Conservation (phyloP, 1,140 invertebrate genomes). For the Tigriopus japonicus region DNA sequence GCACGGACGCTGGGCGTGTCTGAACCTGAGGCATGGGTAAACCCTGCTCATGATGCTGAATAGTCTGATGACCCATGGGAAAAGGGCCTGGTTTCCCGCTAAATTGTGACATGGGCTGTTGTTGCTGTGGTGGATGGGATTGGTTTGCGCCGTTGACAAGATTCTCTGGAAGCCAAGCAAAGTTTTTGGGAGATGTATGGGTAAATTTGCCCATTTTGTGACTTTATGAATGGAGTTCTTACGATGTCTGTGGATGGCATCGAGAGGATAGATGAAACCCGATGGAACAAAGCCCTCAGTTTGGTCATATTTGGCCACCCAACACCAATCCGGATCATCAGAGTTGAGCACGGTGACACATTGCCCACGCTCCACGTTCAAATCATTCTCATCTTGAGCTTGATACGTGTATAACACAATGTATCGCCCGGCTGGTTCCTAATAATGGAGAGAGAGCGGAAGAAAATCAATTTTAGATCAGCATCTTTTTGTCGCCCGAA, state of each 20-base stretch:
- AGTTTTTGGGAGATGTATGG: no score
- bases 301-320: conserved; percentile 74
- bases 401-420: conserved; percentile 84
- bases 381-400: conserved; percentile 78
- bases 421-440: conserved; percentile 65
- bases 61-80: no score
- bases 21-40: no score
- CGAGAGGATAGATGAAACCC: conserved; percentile 77
- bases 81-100: no score
- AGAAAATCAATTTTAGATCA: not conserved
- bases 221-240: not conserved
- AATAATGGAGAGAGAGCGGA: conserved; percentile 15
- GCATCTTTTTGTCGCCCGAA: no score
- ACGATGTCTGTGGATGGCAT: conserved; percentile 47
- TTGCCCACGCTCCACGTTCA: conserved; percentile 77
- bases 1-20: no score
- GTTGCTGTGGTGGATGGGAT: no score
- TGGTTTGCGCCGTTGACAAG: no score
- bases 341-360: conserved; percentile 81
- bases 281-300: conserved; percentile 89
- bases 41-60: no score
- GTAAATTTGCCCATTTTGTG: no score
- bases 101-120: no score
- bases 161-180: no score
- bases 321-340: conserved; percentile 88